Conservation (phyloP, 2,113 vertebrate species). For the Platysternon megacephalum region DNA sequence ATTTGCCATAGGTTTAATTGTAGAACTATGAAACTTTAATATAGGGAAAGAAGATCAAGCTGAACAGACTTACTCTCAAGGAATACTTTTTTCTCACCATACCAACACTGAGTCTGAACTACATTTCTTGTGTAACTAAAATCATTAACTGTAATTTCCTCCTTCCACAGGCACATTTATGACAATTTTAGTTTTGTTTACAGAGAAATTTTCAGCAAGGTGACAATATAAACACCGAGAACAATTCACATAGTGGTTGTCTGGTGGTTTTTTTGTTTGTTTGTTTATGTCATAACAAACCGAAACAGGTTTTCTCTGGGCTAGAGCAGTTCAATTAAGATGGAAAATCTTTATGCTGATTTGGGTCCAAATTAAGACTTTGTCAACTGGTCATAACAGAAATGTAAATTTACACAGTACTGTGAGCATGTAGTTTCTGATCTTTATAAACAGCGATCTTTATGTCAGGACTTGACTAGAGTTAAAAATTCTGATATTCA, state of each 20-base stretch:
- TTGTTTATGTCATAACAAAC: accelerated
- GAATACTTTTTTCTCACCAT: not conserved
- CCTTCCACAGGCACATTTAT: accelerated
- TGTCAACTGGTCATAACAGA: not conserved
- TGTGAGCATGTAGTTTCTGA: not conserved
- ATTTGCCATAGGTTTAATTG: not conserved
- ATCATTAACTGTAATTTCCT: not conserved
- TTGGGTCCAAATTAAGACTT: not conserved
- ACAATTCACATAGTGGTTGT: not conserved
- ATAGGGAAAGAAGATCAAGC: not conserved
- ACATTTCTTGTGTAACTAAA: not conserved
- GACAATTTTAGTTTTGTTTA: not conserved
- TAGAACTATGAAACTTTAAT: not conserved
- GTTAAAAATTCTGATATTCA: not conserved
- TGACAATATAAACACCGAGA: not conserved
- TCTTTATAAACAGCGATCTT: not conserved
- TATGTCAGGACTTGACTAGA: not conserved
- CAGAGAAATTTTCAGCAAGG: not conserved
- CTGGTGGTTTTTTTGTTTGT: not conserved
- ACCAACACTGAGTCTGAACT: not conserved
- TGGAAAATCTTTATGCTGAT: not conserved
- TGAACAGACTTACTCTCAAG: constrained; percentile 1
- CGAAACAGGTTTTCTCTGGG: not conserved
- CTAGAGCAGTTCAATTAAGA: not conserved
- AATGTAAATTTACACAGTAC: not conserved